phyloP scores from a whole-genome alignment of 2,113 vertebrate species.

The Urocitellus parryii region DNA sequence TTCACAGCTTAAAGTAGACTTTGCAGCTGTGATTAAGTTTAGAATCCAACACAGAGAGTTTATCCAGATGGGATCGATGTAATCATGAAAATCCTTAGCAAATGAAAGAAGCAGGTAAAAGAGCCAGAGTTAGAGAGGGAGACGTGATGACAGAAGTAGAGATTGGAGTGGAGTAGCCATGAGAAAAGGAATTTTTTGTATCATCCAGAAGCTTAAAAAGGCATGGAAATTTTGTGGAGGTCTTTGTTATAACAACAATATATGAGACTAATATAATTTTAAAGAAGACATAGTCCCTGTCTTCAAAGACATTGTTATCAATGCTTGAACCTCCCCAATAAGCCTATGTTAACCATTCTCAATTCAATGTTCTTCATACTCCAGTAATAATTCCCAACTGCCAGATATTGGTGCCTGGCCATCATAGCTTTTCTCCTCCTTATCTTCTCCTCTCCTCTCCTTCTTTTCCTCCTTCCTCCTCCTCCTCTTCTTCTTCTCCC shows the following conservation, averaged over 20 bases:
- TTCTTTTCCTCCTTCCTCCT: too few relatives aligned
- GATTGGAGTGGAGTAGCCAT: not conserved
- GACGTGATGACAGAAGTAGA: not conserved
- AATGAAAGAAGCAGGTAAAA: not conserved
- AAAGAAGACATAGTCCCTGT: not conserved
- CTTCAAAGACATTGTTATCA: not conserved
- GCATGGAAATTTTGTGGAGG: not conserved
- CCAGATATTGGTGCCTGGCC: not conserved
- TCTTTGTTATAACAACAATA: not conserved
- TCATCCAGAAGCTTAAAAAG: not conserved
- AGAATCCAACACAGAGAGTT: not conserved
- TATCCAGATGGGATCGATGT: not conserved
- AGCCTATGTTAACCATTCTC: not conserved
- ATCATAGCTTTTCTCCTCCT: not conserved
- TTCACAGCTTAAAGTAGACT: not conserved
- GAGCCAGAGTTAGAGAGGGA: not conserved
- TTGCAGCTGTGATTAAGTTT: not conserved
- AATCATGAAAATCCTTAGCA: not conserved
- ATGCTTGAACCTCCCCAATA: not conserved
- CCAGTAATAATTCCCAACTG: not conserved
- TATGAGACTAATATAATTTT: not conserved
- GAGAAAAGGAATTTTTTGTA: not conserved
- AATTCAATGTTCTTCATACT: not conserved
- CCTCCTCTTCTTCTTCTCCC: too few relatives aligned
- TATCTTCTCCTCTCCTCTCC: too few relatives aligned